phyloP scores from a whole-genome alignment of 2,797 vertebrate species.

The Argyrosomus regius region DNA sequence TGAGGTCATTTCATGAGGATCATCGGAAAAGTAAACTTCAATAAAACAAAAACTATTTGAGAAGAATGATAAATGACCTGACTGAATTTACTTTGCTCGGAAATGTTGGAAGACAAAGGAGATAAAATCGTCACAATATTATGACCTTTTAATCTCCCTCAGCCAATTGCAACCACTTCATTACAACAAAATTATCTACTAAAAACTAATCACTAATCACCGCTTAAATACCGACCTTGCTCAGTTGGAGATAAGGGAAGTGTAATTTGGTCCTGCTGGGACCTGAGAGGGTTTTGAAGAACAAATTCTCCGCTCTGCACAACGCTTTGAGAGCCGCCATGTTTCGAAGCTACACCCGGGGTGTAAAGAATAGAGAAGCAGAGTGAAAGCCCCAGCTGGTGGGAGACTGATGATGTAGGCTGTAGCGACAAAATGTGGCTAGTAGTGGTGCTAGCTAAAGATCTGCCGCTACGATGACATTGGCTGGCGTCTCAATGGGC shows the following conservation, averaged over 20 bases:
- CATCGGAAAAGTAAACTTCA: background rate
- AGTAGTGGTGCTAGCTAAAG: conserved; percentile 13
- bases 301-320: conserved; percentile 74
- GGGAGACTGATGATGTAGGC: conserved; percentile 2
- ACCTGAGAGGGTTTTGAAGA: conserved; percentile 70
- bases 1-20: background rate
- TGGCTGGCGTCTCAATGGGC: conserved; percentile 41
- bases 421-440: conserved; percentile 4
- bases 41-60: background rate
- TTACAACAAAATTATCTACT: too few relatives aligned
- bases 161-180: background rate
- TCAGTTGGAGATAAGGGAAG: conserved; percentile 52
- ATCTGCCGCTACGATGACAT: conserved; percentile 33
- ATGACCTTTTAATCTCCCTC: conserved; percentile 6
- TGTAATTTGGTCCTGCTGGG: conserved; percentile 64
- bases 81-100: accelerated
- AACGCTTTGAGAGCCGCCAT: conserved; percentile 84
- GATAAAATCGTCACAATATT: background rate
- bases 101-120: background rate
- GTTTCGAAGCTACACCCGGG: conserved; percentile 57
- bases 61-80: background rate
- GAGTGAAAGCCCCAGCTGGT: conserved; percentile 7
- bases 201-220: background rate
- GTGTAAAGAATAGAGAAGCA: conserved; percentile 25
- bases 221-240: conserved; percentile 81